Percentiles rank a stretch among this genome's conserved stretches.
Evolutionary conservation across 2,113 vertebrate genomes (phyloP).

Genomic region (Serinus canaria): DNA sequence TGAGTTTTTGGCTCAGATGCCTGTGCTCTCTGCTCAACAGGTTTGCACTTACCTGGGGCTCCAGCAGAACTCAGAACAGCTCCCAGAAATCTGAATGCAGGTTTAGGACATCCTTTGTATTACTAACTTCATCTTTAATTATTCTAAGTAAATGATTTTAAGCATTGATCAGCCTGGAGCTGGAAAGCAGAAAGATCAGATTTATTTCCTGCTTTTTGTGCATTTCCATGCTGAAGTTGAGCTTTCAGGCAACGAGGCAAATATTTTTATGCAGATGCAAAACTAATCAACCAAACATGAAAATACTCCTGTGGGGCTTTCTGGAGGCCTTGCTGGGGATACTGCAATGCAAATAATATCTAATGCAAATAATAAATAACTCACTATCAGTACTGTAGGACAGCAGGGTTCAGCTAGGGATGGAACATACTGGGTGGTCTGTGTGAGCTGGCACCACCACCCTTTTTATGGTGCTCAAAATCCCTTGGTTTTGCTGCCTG

Average conservation of each 20-base stretch:
- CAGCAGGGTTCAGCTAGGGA: background rate
- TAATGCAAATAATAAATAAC: background rate
- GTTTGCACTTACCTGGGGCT: background rate
- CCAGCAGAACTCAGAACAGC: background rate
- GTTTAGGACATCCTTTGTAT: background rate
- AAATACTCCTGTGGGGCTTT: background rate
- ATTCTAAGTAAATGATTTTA: background rate
- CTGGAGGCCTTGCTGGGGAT: constrained; percentile 19
- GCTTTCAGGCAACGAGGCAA: constrained; percentile 25
- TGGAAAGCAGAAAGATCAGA: background rate
- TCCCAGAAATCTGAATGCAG: background rate
- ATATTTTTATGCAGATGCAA: constrained; percentile 56
- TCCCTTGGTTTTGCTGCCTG: background rate
- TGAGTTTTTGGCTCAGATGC: background rate
- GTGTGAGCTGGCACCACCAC: background rate
- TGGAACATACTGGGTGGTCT: background rate
- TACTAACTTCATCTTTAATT: background rate
- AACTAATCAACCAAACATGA: constrained; percentile 47
- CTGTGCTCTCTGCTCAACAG: background rate
- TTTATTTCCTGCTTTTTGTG: constrained; percentile 10
- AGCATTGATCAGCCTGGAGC: background rate
- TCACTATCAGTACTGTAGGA: background rate
- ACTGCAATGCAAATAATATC: background rate
- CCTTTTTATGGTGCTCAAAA: background rate
- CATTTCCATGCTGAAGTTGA: background rate